Evolutionary conservation across 2,888 invertebrate genomes (phyloP).

Genomic region (Muscina levida): DNA sequence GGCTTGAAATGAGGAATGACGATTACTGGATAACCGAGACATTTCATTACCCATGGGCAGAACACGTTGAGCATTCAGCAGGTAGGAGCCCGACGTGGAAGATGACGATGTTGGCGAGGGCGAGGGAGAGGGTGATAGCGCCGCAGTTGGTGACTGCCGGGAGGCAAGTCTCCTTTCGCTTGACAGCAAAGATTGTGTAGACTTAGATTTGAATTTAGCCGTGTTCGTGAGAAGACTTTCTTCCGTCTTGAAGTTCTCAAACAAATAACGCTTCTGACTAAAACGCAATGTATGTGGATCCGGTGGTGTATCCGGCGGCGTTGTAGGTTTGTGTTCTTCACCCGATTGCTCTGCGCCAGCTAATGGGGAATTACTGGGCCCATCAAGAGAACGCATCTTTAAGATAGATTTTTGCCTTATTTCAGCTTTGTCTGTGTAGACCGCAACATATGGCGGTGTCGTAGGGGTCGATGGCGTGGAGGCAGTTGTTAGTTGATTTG

Average conservation of each 20-base stretch:
- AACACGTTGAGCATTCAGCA: conserved; percentile 6
- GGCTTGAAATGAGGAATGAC: conserved; percentile 45
- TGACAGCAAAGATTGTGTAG: conserved; percentile 67
- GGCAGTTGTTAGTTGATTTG: conserved; percentile 50
- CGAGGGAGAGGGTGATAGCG: conserved; percentile 15
- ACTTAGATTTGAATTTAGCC: conserved; percentile 63
- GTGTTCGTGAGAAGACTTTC: conserved; percentile 69
- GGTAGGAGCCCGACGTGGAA: conserved; percentile 32
- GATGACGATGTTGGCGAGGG: conserved; percentile 14
- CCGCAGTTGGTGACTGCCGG: conserved; percentile 53
- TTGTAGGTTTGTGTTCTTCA: conserved; percentile 11
- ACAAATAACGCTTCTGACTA: conserved; percentile 74
- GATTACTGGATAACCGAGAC: conserved; percentile 26
- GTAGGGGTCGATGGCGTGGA: conserved; percentile 34
- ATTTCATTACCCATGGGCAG: conserved; percentile 20
- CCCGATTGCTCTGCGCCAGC: background rate
- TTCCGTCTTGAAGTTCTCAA: conserved; percentile 73
- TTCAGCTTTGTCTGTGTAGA: too few species aligned
- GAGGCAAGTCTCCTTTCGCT: conserved; percentile 69
- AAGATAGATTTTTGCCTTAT: conserved; percentile 70
- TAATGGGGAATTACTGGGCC: conserved; percentile 26
- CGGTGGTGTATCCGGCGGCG: conserved; percentile 58
- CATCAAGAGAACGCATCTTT: conserved; percentile 70
- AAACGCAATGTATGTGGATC: conserved; percentile 75
- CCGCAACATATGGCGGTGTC: conserved; percentile 71